Evolutionary conservation across 2,113 vertebrate genomes (phyloP).

Genomic region (Crotalus horridus): DNA sequence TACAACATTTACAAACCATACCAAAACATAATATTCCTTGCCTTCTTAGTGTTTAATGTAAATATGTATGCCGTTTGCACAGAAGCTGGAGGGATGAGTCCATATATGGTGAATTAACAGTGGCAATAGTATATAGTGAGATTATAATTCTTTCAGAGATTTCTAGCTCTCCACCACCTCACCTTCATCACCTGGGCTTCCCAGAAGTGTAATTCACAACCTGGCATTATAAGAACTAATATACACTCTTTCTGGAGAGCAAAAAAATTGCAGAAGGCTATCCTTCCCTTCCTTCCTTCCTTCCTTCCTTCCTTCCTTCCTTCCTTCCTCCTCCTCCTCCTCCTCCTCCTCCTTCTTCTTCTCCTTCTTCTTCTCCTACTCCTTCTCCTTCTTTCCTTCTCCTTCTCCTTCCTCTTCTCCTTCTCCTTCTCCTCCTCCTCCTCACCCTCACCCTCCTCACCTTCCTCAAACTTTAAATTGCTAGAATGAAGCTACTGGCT

Average conservation of each 20-base stretch:
- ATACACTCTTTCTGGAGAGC: not conserved
- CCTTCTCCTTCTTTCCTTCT: accelerated
- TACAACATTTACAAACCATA: not conserved
- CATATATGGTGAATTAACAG: not conserved
- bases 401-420: accelerated
- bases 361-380: no score
- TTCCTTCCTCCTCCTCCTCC: no score
- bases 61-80: not conserved
- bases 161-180: not conserved
- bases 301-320: no score
- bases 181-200: not conserved
- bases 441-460: no score
- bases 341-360: no score
- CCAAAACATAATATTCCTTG: not conserved
- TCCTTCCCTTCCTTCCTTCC: no score
- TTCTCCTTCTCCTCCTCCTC: no score
- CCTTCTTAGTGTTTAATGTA: not conserved
- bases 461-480: not conserved
- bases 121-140: no score
- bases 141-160: not conserved
- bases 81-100: not conserved
- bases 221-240: not conserved
- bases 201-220: not conserved
- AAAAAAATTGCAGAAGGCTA: not conserved
- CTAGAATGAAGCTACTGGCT: not conserved